Evolutionary conservation across 1,140 invertebrate species (phyloP).

Genomic region (Centruroides sculpturatus): DNA sequence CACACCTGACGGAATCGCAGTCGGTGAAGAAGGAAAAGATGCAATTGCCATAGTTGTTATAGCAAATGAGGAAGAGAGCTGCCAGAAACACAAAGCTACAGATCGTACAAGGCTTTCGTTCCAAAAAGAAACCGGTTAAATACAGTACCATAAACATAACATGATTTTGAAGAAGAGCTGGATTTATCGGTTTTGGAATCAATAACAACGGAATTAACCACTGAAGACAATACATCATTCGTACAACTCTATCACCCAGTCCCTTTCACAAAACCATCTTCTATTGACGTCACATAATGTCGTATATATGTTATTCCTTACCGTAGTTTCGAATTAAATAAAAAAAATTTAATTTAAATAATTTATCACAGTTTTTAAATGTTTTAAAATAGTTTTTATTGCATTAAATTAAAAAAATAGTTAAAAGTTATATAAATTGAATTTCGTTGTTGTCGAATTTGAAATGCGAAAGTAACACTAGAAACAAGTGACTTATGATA

Average conservation of each 20-base stretch:
- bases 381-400: too few relatives aligned
- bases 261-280: too few relatives aligned
- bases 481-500: too few relatives aligned
- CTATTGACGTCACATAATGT: too few relatives aligned
- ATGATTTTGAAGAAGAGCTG: slow-evolving; percentile 84
- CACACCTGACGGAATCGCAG: slow-evolving; percentile 56
- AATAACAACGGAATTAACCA: slow-evolving; percentile 92
- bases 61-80: slow-evolving; percentile 84
- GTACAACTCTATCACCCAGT: background rate
- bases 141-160: slow-evolving; percentile 93
- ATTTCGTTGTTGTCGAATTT: too few relatives aligned
- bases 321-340: background rate
- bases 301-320: background rate
- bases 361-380: too few relatives aligned
- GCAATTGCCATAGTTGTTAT: slow-evolving; percentile 88
- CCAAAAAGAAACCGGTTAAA: slow-evolving; percentile 81
- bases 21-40: slow-evolving; percentile 74
- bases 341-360: too few relatives aligned
- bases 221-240: slow-evolving; percentile 90
- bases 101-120: slow-evolving; percentile 90
- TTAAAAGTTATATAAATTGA: too few relatives aligned
- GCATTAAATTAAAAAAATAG: too few relatives aligned
- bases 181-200: slow-evolving; percentile 92
- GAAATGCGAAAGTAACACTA: too few relatives aligned
- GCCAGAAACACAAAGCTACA: slow-evolving; percentile 83